Percentiles rank a stretch among this genome's conserved stretches.
These are phyloP conservation scores for Latheticus oryzae DNA, from an alignment of 2,888 invertebrate genomes.

Conservation along the genomic window DNA sequence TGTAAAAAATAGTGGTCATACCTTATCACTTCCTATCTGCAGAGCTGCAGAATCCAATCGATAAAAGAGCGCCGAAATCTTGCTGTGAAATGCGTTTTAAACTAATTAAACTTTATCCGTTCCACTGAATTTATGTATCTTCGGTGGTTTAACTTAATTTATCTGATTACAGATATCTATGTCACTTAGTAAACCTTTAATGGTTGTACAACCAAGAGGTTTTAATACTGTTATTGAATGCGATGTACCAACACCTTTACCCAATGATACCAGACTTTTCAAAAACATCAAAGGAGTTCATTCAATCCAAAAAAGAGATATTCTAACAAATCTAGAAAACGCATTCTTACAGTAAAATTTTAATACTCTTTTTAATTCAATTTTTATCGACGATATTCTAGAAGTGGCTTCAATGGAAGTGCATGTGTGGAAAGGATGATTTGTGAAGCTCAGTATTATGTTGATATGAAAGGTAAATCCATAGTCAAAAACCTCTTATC, in stretches of 20 bases:
- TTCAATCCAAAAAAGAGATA: conserved; percentile 68
- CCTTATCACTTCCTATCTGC: conserved; percentile 2
- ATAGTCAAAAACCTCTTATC: conserved; percentile 76
- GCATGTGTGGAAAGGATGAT: conserved; percentile 75
- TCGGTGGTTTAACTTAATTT: conserved; percentile 7
- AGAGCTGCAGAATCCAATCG: conserved; percentile 12
- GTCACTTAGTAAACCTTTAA: conserved; percentile 70
- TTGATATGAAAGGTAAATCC: conserved; percentile 72
- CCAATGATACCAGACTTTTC: conserved; percentile 64
- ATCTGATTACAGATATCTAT: conserved; percentile 68
- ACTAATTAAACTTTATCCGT: conserved; percentile 23
- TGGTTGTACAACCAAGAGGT: conserved; percentile 69
- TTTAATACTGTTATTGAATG: conserved; percentile 72
- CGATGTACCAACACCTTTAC: conserved; percentile 70
- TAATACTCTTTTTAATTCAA: conserved; percentile 13
- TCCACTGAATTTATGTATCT: conserved; percentile 2
- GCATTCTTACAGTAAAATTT: conserved; percentile 45
- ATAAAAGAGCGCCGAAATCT: conserved; percentile 30
- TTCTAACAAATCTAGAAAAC: conserved; percentile 55
- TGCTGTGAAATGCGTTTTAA: conserved; percentile 19
- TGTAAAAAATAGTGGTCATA: conserved; percentile 10
- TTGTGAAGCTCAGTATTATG: conserved; percentile 73
- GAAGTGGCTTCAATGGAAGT: conserved; percentile 73
- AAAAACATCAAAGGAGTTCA: conserved; percentile 63
- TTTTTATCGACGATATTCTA: conserved; percentile 66